These are phyloP conservation scores for Lasaia peninsularis DNA, from an alignment of 1,140 invertebrate species.

Conservation along the genomic window DNA sequence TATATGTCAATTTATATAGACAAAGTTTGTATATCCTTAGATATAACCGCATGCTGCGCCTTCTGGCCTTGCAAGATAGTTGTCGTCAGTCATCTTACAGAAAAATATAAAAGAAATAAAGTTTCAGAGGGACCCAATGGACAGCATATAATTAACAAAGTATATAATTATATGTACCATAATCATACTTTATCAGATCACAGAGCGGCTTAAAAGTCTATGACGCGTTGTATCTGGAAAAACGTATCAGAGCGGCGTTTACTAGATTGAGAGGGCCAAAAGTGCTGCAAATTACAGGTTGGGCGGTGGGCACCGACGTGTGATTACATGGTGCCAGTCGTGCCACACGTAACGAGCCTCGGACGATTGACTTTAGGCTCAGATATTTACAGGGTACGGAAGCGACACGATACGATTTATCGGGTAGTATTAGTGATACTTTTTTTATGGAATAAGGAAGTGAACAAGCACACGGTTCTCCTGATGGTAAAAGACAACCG, in stretches of 20 bases:
- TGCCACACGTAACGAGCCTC: constrained; percentile 34
- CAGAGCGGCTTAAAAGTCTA: constrained; percentile 11
- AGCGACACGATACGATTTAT: constrained; percentile 11
- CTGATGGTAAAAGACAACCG: too few relatives aligned
- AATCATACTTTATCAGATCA: neutral
- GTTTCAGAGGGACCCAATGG: neutral
- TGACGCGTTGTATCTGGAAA: constrained; percentile 28
- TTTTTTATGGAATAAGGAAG: too few relatives aligned
- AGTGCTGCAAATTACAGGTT: constrained; percentile 55
- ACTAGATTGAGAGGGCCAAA: constrained; percentile 49
- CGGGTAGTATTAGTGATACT: neutral
- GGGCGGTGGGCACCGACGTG: constrained; percentile 26
- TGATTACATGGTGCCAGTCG: constrained; percentile 39
- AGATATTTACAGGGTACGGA: constrained; percentile 3
- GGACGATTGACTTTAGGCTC: constrained; percentile 29
- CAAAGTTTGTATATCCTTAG: too few relatives aligned
- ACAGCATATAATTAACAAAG: neutral
- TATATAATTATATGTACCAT: constrained; percentile 6
- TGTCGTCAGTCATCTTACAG: too few relatives aligned
- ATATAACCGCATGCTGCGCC: too few relatives aligned
- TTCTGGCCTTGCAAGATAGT: too few relatives aligned
- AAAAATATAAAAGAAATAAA: too few relatives aligned
- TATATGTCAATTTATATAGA: too few relatives aligned
- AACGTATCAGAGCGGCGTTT: constrained; percentile 34
- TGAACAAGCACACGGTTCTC: too few relatives aligned